A percentile compares a stretch with the other conserved stretches of the same genome.
Evolutionary conservation across 1,140 invertebrate genomes (phyloP).

Genomic region (Hycleus cichorii): DNA sequence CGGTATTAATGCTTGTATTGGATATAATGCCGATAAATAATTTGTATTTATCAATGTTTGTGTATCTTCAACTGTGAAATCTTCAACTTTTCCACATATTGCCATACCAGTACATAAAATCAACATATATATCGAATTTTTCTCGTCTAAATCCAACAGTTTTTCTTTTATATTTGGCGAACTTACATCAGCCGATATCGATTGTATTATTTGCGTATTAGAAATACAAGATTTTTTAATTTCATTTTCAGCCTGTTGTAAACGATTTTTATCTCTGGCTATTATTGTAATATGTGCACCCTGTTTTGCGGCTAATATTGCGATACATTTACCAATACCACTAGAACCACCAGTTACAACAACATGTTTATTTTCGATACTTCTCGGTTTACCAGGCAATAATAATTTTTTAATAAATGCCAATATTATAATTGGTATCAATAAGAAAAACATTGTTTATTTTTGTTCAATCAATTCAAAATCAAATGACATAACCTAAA

Average conservation of each 20-base stretch:
- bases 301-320: constrained; percentile 62
- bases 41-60: constrained; percentile 65
- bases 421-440: neutral
- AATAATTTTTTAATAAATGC: constrained; percentile 1
- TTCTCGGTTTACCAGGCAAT: constrained; percentile 18
- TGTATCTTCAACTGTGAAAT: constrained; percentile 64
- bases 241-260: constrained; percentile 48
- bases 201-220: constrained; percentile 58
- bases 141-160: constrained; percentile 45
- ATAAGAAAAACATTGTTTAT: neutral
- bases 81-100: constrained; percentile 74
- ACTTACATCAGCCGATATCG: constrained; percentile 66
- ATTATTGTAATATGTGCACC: constrained; percentile 88
- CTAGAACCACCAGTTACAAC: constrained; percentile 91
- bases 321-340: constrained; percentile 85
- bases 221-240: constrained; percentile 43
- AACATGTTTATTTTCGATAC: constrained; percentile 51
- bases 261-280: constrained; percentile 72
- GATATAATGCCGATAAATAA: constrained; percentile 63
- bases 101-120: constrained; percentile 88
- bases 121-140: constrained; percentile 71
- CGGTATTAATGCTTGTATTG: constrained; percentile 59
- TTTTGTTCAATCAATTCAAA: too few species aligned
- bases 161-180: constrained; percentile 42
- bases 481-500: too few species aligned